phyloP scores from a whole-genome alignment of 1,140 invertebrate species.

The Brachionus plicatilis region DNA sequence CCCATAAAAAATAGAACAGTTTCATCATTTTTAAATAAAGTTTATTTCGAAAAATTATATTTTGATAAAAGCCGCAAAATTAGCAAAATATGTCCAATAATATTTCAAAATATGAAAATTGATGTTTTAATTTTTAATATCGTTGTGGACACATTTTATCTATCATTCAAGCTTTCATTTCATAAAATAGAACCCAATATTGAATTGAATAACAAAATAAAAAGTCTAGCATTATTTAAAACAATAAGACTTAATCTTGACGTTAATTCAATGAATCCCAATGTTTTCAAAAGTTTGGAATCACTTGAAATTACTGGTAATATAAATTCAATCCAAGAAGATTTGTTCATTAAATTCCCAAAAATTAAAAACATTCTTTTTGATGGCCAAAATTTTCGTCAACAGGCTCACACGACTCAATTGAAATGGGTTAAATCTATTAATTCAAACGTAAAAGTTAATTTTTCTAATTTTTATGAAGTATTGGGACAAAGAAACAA shows the following conservation, averaged over 20 bases:
- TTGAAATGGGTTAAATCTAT: background rate
- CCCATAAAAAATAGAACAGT: background rate
- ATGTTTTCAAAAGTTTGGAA: background rate
- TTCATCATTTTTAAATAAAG: background rate
- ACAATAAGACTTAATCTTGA: background rate
- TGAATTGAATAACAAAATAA: background rate
- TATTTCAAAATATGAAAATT: background rate
- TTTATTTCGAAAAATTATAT: background rate
- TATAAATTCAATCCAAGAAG: background rate
- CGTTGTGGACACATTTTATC: background rate
- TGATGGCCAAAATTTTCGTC: slow-evolving; percentile 1
- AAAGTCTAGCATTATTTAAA: background rate
- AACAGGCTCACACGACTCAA: background rate
- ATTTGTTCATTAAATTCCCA: background rate
- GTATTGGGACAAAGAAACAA: background rate
- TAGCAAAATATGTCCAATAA: background rate
- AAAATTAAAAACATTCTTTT: background rate
- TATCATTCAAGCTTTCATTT: background rate
- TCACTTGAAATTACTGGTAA: background rate
- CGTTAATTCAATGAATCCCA: background rate
- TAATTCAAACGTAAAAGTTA: background rate
- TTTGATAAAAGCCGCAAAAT: background rate
- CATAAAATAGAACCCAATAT: background rate
- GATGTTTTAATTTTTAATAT: background rate
- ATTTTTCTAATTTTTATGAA: background rate